Conservation (phyloP, 2,888 invertebrate species). For the Chloroclysta siterata region DNA sequence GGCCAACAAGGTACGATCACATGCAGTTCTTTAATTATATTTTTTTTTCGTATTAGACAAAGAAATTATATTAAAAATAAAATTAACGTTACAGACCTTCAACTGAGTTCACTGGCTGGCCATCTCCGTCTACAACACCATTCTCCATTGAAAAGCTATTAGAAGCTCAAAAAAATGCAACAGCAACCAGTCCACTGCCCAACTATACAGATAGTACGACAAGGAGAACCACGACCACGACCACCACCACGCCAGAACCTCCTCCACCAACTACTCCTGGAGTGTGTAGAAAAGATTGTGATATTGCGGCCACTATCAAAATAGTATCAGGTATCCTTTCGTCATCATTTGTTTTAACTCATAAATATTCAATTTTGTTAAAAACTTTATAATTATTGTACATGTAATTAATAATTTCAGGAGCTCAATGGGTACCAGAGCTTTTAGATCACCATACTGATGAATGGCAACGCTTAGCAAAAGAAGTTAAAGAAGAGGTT, state of each 20-base stretch:
- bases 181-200: conserved; percentile 82
- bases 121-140: conserved; percentile 94
- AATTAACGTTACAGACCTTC: conserved; percentile 86
- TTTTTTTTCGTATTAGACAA: neutral
- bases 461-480: conserved; percentile 93
- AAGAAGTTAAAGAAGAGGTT: conserved; percentile 92
- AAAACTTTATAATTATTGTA: neutral
- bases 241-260: conserved; percentile 88
- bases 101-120: conserved; percentile 96
- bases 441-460: conserved; percentile 93
- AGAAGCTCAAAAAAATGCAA: conserved; percentile 87
- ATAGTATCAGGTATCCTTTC: conserved; percentile 87
- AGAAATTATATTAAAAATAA: neutral
- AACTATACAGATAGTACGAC: conserved; percentile 79
- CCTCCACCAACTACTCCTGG: conserved; percentile 92
- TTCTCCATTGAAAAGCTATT: conserved; percentile 93
- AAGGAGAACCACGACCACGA: conserved; percentile 82
- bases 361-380: too few species aligned
- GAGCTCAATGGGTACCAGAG: conserved; percentile 93
- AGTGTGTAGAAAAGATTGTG: conserved; percentile 90
- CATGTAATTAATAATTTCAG: conserved; percentile 51
- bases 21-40: neutral
- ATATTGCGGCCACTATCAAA: conserved; percentile 94
- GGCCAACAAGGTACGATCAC: conserved; percentile 89
- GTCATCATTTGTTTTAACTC: neutral